These are phyloP conservation scores for Aramus guarauna DNA, from an alignment of 2,113 vertebrate genomes.

Conservation along the genomic window DNA sequence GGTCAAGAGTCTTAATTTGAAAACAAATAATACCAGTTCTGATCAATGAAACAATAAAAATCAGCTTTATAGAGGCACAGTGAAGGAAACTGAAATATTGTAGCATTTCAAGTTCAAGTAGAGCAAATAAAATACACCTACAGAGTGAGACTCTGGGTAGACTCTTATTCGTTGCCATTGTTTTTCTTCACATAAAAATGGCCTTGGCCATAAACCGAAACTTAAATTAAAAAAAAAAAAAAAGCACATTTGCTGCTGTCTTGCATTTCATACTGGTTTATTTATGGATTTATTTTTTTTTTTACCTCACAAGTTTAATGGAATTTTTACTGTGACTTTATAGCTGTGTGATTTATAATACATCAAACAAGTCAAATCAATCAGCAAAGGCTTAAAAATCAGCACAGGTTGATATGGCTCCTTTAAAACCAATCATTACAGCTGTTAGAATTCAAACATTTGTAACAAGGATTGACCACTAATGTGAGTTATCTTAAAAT, in stretches of 20 bases:
- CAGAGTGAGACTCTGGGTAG: background rate
- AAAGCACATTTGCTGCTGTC: slow-evolving; percentile 33
- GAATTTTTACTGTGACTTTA: slow-evolving; percentile 69
- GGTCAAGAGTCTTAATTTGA: background rate
- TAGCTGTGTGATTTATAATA: slow-evolving; percentile 69
- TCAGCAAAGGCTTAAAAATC: slow-evolving; percentile 64
- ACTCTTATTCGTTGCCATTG: background rate
- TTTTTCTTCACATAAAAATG: slow-evolving; percentile 27
- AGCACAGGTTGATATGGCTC: slow-evolving; percentile 46
- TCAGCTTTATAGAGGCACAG: background rate
- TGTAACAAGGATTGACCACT: slow-evolving; percentile 41
- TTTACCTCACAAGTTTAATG: slow-evolving; percentile 62
- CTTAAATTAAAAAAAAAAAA: slow-evolving; percentile 12
- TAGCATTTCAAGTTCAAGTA: background rate
- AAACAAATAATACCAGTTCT: background rate
- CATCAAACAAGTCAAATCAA: slow-evolving; percentile 69
- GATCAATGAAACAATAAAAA: background rate
- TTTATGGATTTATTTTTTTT: slow-evolving; percentile 53
- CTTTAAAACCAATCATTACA: slow-evolving; percentile 66
- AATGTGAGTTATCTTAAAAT: slow-evolving; percentile 46
- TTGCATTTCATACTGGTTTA: slow-evolving; percentile 26
- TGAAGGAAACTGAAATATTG: background rate
- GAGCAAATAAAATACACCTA: background rate
- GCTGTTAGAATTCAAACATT: slow-evolving; percentile 29
- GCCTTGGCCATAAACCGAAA: slow-evolving; percentile 15